These are phyloP conservation scores for Paracanthobrama guichenoti DNA, from an alignment of 2,113 vertebrate genomes.

Conservation along the genomic window DNA sequence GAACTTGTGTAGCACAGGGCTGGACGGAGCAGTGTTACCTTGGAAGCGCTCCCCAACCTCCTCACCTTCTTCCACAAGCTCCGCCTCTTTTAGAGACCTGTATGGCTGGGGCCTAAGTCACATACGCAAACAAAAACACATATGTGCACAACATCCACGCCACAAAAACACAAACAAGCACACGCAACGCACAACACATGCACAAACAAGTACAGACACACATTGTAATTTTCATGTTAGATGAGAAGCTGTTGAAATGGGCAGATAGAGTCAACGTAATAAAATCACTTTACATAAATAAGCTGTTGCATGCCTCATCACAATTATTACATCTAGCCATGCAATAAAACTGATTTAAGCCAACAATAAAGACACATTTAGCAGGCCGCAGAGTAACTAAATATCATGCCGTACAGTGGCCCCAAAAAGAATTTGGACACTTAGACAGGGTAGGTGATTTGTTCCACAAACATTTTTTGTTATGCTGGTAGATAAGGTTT, in stretches of 20 bases:
- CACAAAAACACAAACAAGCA: constrained; percentile 18
- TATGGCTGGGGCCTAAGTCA: constrained; percentile 87
- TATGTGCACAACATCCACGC: background rate
- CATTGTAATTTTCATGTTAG: constrained; percentile 41
- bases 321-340: background rate
- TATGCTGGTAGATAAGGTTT: too few species aligned
- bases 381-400: background rate
- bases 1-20: constrained; percentile 75
- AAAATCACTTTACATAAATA: background rate
- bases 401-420: background rate
- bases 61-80: constrained; percentile 82
- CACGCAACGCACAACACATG: constrained; percentile 10
- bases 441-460: too few species aligned
- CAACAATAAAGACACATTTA: background rate
- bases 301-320: background rate
- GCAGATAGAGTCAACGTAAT: background rate
- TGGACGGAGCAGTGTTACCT: constrained; percentile 71
- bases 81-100: constrained; percentile 86
- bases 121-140: constrained; percentile 18
- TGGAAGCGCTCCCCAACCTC: constrained; percentile 74
- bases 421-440: background rate
- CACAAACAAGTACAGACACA: constrained; percentile 36
- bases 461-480: too few species aligned
- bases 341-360: background rate
- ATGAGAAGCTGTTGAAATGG: constrained; percentile 16